Evolutionary conservation across 2,888 invertebrate species (phyloP), one percentile per base, ranked within the genome.

Genomic region (Venustoraphidia nigricollis): DNA sequence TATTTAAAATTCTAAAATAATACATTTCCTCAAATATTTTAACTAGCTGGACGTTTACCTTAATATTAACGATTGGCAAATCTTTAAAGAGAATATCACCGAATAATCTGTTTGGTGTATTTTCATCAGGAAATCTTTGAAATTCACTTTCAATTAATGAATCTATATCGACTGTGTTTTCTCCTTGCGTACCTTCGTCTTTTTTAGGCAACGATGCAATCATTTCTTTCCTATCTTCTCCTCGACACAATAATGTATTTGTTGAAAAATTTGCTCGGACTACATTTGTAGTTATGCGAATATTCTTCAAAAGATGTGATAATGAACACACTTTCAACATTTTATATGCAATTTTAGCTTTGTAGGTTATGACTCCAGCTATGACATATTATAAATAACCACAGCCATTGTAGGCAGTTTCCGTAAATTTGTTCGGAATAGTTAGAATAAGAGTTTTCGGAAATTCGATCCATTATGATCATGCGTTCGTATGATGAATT

Each of bases 121-220:
- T 73, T 49, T 71, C 67, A 60, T 83, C 81, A 0, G 91, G 91
- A 60, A 88, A 89, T 53, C 36, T 36, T 39, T 38, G n/a, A 36
- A 41, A 45, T 34, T 60, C 72, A 66, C 69, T 83, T 82, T 73
- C 69, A 9, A 79, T 61, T 11, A 75, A 62, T 9, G 75, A 66
- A 63, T 89, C 88, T 37, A 89, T 76, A 61, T 83, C 82, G 36
- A 81, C 60, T 1, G 76, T 66, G 59, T 73, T 77, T 66, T 89
- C 89, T 41, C 90, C 90, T 50, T 73, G 73, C 1, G 83, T 84
- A 44, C 89, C 90, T 61, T 88, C 84, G 62, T 90, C 89, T 52
- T 60, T 59, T 10, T 62, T 62, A 13, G 74, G 75, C 49, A 74
- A 44, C 8, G 74, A 73, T 36, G 67, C 67, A 11, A 74, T 55